Conservation (phyloP, 37 sponge, comb jelly and placozoan genomes). For the Bolinopsis microptera region DNA sequence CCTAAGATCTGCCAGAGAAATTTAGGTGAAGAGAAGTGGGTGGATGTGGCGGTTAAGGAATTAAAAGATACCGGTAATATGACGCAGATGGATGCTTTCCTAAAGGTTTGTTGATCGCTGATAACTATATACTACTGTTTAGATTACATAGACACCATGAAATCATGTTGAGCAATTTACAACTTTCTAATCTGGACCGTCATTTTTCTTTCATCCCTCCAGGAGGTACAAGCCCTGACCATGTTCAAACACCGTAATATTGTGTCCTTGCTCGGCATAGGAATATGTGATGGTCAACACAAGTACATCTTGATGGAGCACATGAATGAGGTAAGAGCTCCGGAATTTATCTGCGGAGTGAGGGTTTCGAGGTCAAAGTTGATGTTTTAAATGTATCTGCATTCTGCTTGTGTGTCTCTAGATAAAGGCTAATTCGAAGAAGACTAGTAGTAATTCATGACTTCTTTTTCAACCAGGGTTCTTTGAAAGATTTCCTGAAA, state of each 20-base stretch:
- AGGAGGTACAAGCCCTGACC: conserved; percentile 46
- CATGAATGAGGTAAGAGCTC: conserved; percentile 32
- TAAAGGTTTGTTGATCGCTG: no score
- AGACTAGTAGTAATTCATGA: no score
- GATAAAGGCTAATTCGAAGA: no score
- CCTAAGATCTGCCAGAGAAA: background rate
- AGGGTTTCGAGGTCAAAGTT: no score
- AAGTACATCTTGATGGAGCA: conserved; percentile 34
- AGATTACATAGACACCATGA: no score
- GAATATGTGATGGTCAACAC: background rate
- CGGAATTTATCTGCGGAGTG: no score
- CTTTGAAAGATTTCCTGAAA: background rate
- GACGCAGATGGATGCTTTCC: background rate
- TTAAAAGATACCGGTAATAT: background rate
- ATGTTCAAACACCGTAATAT: conserved; percentile 27
- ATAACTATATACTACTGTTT: no score
- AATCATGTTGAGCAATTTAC: no score
- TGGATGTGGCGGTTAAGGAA: conserved; percentile 51
- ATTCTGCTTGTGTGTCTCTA: no score
- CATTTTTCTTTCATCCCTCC: no score
- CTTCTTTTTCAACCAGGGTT: background rate
- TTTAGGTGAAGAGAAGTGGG: conserved; percentile 3
- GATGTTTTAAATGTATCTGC: no score
- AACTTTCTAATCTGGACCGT: no score
- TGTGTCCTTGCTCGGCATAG: background rate